Evolutionary conservation across 1,140 invertebrate genomes (phyloP).

Genomic region (Arion vulgaris): DNA sequence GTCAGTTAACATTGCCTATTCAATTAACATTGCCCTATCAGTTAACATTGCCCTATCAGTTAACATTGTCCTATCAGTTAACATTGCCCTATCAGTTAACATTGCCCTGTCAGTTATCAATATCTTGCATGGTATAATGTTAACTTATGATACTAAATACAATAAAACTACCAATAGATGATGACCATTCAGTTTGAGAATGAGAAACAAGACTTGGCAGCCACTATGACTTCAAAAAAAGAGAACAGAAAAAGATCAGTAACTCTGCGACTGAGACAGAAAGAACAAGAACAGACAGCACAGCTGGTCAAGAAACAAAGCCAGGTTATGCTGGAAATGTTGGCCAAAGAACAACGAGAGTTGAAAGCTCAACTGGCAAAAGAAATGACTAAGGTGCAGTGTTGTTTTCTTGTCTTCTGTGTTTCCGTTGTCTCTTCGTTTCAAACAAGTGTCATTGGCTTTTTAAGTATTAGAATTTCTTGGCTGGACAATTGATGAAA

Average conservation of each 20-base stretch:
- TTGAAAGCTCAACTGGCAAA: conserved; percentile 63
- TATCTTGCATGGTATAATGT: too few species aligned
- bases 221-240: conserved; percentile 65
- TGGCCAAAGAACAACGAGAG: conserved; percentile 68
- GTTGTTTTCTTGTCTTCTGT: not conserved
- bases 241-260: conserved; percentile 66
- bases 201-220: conserved; percentile 69
- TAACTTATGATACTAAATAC: too few species aligned
- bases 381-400: conserved; percentile 45
- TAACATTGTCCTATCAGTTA: too few species aligned
- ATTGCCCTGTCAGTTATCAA: too few species aligned
- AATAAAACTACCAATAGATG: conserved; percentile 45
- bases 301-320: conserved; percentile 69
- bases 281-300: conserved; percentile 67
- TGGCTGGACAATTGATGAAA: too few species aligned
- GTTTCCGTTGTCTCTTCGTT: too few species aligned
- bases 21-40: too few species aligned
- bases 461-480: too few species aligned
- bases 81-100: too few species aligned
- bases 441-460: too few species aligned
- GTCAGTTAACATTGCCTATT: too few species aligned
- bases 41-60: too few species aligned
- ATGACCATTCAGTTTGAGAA: conserved; percentile 70
- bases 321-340: conserved; percentile 69
- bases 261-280: conserved; percentile 66